Base-by-base conservation (phyloP, 2,888 invertebrate species). In the Xylocampa areola region DNA sequence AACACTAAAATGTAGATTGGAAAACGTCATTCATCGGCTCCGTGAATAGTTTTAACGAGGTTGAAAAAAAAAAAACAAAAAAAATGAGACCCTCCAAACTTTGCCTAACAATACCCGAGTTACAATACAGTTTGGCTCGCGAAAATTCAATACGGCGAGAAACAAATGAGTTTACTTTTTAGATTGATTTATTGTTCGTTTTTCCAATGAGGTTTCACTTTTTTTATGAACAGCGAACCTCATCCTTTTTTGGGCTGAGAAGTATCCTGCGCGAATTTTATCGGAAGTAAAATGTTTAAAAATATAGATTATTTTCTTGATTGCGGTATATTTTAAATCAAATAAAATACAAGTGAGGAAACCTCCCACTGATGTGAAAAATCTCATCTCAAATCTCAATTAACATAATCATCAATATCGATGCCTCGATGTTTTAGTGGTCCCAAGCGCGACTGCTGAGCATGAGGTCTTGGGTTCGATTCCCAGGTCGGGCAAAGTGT, bases 41-140 rank as follows among this genome's bases (percentile, higher is more conserved):
- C 44, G 55, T 47, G 58, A 57, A 75, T 81, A 79, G 79, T 78
- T 81, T 75, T 82, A 81, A 81, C 79, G 79, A 81, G 77, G 66
- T 78, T 76, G 63, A 44, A 53, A 67, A 74, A 76, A 44, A 53
- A 67, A 74, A 76, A 75, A 73, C 76, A 77, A 77, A 73, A 75
- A 76, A 73, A 75, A 60, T 44, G 57, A 35, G 48, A 41, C 49
- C 50, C 55, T 58, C 68, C 45, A 66, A 81, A 77, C 66, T 78
- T 80, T 76, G 17, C 51, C 57, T 47, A 71, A 76, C 72, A 76
- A 73, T 71, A 71, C 69, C 55, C 53, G 66, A 40, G 52, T 66
- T 68, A 75, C 77, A 79, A 75, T 74, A 73, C 69, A 54, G 71
- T 76, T 75, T 62, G 54, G 53, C 40, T 45, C 58, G 70, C 63